Evolutionary conservation across 2,888 invertebrate genomes (phyloP), one percentile per base, ranked within the genome.

Genomic region (Lasioglossum leucozonium): DNA sequence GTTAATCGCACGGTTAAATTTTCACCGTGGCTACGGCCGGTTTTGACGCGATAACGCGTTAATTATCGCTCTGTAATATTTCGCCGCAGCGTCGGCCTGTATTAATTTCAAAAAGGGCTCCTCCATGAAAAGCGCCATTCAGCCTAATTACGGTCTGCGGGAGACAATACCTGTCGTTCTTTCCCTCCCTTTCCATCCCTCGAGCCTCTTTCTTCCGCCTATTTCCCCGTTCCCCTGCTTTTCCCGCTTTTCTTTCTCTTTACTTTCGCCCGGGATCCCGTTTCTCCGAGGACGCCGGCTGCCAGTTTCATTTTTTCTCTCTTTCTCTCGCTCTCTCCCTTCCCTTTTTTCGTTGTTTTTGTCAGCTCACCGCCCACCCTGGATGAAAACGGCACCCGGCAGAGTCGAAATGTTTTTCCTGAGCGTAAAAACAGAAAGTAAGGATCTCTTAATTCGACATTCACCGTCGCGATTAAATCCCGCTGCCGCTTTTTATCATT

Each of bases 21-120:
- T 86, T 82, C 77, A 79, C 81, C 82, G 77, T 73, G 84, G 73
- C 77, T 73, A 55, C 79, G 89, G 80, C 89, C 89, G 86, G 86
- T 89, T 91, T 85, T 86, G 88, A 87, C 91, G 90, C 91, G 91
- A 90, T 90, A 90, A 90, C 90, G 90, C 90, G 91, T 91, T 90
- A 90, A 90, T 90, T 91, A 90, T 91, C 90, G 87, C 90, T 67
- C 84, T 79, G 87, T 81, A 87, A 91, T 91, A 91, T 91, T 91
- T 91, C 85, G 89, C 83, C 81, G 85, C 82, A 82, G 85, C 86
- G 91, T 84, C 84, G 85, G 79, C 77, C 85, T 85, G 88, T 84
- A 88, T 89, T 91, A 87, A 90, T 91, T 91, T 90, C 88, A 87
- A 89, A 90, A 91, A 90, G 89, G 91, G 85, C 85, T 84, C 84